Evolutionary conservation across 1,140 invertebrate genomes (phyloP), one percentile per base, ranked within the genome.

Genomic region (Caenorhabditis brenneri): DNA sequence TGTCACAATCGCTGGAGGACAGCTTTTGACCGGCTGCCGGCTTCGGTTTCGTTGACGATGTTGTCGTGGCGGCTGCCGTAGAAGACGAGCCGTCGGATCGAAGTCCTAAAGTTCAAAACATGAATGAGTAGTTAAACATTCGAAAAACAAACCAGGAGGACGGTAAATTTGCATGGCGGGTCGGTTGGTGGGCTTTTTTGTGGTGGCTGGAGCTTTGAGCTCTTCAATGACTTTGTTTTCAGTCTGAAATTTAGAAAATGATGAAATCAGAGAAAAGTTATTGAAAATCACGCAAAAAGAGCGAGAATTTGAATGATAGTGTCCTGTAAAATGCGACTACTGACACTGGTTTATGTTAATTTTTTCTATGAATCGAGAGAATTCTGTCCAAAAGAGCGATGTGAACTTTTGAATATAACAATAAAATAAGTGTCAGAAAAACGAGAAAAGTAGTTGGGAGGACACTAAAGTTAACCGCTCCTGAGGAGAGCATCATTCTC

Each of bases 91-190:
- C 81, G 48, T 60, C 81, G 55, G 81, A 82, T 82, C 81, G 55
- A 82, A 82, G 81, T 65, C 81, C 81, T 82, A 22, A 22, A 80
- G 6, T 22, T 29, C 9, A 22, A 24, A n/a, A n/a, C 0, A 53
- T 36, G 5, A 1, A 80, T 3, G 42, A 33, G n/a, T n/a, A n/a
- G 1, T 29, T 3, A 48, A 48, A 85, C 36, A 51, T n/a, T n/a
- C n/a, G n/a, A n/a, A n/a, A n/a, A n/a, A 42, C 46, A 60, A 79
- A 85, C 84, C 84, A 48, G 84, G 84, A 24, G 84, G 84, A 69
- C 84, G 84, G 69, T 85, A 85, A 60, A 85, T 82, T 79, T 85
- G 84, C 84, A 85, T 85, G 58, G 81, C 81, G 33, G 84, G 84
- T 79, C 84, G 36, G 55, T 80, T 83, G 55, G 81, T 33, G 60